A percentile compares a stretch with the other conserved stretches of the same genome.
phyloP scores from a whole-genome alignment of 2,888 invertebrate genomes.

The Thymelicus sylvestris region DNA sequence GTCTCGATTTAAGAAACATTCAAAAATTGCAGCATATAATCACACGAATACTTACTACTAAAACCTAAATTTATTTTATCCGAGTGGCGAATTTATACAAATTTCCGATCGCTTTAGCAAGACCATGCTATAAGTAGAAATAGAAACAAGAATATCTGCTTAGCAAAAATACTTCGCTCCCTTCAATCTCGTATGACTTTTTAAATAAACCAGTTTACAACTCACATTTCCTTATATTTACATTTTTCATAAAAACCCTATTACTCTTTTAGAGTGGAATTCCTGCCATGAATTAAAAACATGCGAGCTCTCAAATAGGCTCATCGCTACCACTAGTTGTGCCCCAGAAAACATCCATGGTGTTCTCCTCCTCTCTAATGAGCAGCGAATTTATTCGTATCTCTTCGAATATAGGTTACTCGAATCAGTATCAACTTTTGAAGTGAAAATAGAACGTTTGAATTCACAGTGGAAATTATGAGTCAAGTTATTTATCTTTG shows the following conservation, averaged over 20 bases:
- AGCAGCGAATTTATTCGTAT: conserved; percentile 31
- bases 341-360: conserved; percentile 36
- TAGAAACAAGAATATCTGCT: no score
- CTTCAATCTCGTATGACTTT: no score
- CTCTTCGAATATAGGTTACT: conserved; percentile 9
- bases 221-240: background rate
- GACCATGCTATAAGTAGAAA: no score
- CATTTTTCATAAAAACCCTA: conserved; percentile 15
- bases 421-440: conserved; percentile 7
- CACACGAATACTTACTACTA: no score
- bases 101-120: no score
- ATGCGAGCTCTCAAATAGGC: conserved; percentile 26
- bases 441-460: conserved; percentile 12
- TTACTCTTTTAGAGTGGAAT: conserved; percentile 15
- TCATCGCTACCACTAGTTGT: conserved; percentile 27
- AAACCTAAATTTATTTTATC: no score
- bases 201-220: background rate
- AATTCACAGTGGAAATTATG: conserved; percentile 1
- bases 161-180: no score
- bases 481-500: background rate
- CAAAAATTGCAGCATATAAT: no score
- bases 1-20: no score
- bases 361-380: conserved; percentile 26
- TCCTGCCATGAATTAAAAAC: conserved; percentile 27
- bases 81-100: no score